phyloP scores from a whole-genome alignment of 2,113 vertebrate genomes.

The Ornithorhynchus anatinus region DNA sequence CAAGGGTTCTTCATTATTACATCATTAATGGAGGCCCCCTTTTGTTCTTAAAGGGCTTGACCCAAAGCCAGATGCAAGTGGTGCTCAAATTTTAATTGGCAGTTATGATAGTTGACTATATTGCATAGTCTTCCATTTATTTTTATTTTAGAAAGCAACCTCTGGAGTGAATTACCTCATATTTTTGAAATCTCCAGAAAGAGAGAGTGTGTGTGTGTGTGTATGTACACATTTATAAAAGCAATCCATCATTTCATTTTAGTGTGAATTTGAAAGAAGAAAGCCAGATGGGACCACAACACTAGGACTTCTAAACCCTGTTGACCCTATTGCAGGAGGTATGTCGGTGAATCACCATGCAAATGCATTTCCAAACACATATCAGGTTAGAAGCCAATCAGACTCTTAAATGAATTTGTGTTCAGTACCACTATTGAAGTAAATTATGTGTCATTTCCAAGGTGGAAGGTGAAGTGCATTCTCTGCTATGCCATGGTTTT shows the following conservation, averaged over 20 bases:
- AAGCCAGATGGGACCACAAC: conserved; percentile 93
- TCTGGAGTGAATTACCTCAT: neutral
- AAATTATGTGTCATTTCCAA: too few species aligned
- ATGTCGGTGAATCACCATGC: neutral
- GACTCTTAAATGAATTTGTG: too few species aligned
- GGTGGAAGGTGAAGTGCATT: too few species aligned
- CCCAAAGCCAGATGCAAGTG: neutral
- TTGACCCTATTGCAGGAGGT: conserved; percentile 87
- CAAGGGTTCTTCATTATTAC: neutral
- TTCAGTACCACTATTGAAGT: neutral
- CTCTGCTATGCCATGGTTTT: too few species aligned
- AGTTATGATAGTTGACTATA: neutral
- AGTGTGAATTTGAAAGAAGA: conserved; percentile 91
- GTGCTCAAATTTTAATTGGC: neutral
- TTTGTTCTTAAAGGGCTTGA: too few species aligned
- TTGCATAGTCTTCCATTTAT: too few species aligned
- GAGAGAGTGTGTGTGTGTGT: too few species aligned
- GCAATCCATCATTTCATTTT: conserved; percentile 43
- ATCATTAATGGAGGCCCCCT: neutral
- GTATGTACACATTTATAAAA: too few species aligned
- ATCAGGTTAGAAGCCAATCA: too few species aligned
- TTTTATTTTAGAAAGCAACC: neutral
- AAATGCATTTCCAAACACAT: too few species aligned
- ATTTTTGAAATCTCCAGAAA: neutral
- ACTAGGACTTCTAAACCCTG: conserved; percentile 87